phyloP scores from a whole-genome alignment of 2,888 invertebrate genomes.

The Athalia rosae region DNA sequence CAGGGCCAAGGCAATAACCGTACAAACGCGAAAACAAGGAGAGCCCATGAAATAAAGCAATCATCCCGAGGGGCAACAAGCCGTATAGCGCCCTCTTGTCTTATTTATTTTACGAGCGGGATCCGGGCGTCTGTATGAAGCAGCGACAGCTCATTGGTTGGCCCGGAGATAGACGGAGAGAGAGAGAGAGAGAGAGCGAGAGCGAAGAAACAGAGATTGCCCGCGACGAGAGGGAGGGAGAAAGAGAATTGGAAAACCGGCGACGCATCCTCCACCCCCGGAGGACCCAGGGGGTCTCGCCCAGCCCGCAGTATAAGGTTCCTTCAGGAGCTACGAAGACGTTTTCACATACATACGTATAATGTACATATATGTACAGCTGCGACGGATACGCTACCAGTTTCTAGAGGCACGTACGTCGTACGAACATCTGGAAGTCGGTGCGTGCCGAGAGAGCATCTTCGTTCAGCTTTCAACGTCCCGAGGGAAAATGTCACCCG shows the following conservation, averaged over 20 bases:
- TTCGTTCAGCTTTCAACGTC: conserved; percentile 7
- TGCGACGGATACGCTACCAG: too few relatives aligned
- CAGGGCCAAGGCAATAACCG: conserved; percentile 34
- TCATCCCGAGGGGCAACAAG: conserved; percentile 43
- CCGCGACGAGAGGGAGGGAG: not conserved
- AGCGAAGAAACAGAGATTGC: not conserved
- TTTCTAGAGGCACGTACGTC: conserved; percentile 32
- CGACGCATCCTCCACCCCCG: not conserved
- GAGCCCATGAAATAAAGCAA: conserved; percentile 43
- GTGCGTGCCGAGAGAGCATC: conserved; percentile 38
- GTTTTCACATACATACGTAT: too few relatives aligned
- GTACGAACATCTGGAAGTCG: conserved; percentile 33
- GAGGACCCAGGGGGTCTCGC: too few relatives aligned
- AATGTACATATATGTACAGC: too few relatives aligned
- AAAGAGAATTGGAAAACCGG: not conserved
- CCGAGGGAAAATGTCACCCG: conserved; percentile 16
- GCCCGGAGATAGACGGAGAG: conserved; percentile 14
- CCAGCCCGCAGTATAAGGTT: not conserved
- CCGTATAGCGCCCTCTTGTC: conserved; percentile 31
- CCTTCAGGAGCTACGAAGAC: not conserved
- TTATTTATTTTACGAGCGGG: conserved; percentile 44
- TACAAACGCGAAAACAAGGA: conserved; percentile 44
- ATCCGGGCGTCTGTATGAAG: conserved; percentile 38
- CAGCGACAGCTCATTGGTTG: conserved; percentile 43
- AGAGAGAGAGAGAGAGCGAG: not conserved